Conservation (phyloP, 1,140 invertebrate genomes). For the Trichonephila clavipes region DNA sequence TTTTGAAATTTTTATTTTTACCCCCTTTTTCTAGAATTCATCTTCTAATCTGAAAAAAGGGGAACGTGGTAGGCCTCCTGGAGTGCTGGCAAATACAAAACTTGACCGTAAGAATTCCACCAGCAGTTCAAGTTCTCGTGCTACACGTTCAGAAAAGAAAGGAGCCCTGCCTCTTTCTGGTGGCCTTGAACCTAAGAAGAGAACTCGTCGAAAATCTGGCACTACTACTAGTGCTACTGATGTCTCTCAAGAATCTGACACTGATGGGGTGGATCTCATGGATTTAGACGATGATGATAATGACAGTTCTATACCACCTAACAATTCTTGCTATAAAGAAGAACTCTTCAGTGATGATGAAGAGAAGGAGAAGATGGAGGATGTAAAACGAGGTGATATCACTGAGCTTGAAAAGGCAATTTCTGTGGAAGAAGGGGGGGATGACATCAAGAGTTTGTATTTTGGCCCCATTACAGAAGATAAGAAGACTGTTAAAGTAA, state of each 20-base stretch:
- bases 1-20: no score
- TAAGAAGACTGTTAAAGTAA: not conserved
- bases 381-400: slow-evolving; percentile 37
- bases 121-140: slow-evolving; percentile 45
- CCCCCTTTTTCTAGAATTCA: slow-evolving; percentile 42
- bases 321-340: slow-evolving; percentile 59
- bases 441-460: not conserved
- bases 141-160: slow-evolving; percentile 76
- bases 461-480: not conserved
- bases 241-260: slow-evolving; percentile 70
- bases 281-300: slow-evolving; percentile 68
- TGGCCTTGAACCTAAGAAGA: slow-evolving; percentile 62
- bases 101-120: slow-evolving; percentile 71
- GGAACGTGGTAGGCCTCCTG: slow-evolving; percentile 78
- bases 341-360: slow-evolving; percentile 76
- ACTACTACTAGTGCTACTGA: slow-evolving; percentile 37
- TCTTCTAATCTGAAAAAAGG: slow-evolving; percentile 34
- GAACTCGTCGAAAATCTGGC: slow-evolving; percentile 60
- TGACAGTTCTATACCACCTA: not conserved
- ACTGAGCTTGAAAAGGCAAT: slow-evolving; percentile 65
- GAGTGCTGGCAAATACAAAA: slow-evolving; percentile 81
- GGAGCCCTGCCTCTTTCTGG: slow-evolving; percentile 64
- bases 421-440: slow-evolving; percentile 27
- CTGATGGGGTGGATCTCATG: slow-evolving; percentile 62
- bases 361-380: slow-evolving; percentile 68